Conservation (phyloP, 2,113 vertebrate genomes). For the Herpetotheres cachinnans region DNA sequence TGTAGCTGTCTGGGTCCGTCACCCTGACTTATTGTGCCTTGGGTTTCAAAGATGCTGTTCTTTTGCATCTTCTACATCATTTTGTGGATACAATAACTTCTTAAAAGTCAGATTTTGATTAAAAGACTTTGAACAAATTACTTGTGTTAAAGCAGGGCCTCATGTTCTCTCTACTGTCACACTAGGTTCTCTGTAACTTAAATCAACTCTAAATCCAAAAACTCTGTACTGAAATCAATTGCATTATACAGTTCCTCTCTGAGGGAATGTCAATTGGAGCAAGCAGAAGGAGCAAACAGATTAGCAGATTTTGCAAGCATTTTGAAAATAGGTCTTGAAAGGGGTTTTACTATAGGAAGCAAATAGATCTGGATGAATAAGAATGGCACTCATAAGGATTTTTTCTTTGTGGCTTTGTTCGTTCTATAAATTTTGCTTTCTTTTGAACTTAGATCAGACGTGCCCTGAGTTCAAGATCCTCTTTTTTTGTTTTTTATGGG, state of each 20-base stretch:
- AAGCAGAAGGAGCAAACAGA: conserved; percentile 47
- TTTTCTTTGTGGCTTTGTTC: background rate
- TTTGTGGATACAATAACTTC: background rate
- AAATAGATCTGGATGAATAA: background rate
- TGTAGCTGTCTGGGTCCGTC: background rate
- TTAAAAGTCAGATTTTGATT: background rate
- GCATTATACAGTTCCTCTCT: background rate
- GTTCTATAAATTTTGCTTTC: background rate
- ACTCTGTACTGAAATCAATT: background rate
- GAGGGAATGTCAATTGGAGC: conserved; percentile 20
- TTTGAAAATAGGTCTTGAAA: conserved; percentile 45
- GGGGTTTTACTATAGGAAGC: background rate
- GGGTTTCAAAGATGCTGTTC: background rate
- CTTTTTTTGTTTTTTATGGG: background rate
- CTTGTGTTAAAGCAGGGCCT: background rate
- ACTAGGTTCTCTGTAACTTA: background rate
- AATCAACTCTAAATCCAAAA: background rate
- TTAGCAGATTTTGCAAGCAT: conserved; percentile 20
- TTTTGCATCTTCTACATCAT: background rate
- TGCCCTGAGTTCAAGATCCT: background rate
- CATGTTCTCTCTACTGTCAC: background rate
- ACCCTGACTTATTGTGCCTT: background rate
- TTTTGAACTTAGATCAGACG: background rate
- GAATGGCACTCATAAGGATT: background rate
- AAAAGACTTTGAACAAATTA: background rate